Evolutionary conservation across 1,140 invertebrate genomes (phyloP).

Genomic region (Adoxophyes honmai): DNA sequence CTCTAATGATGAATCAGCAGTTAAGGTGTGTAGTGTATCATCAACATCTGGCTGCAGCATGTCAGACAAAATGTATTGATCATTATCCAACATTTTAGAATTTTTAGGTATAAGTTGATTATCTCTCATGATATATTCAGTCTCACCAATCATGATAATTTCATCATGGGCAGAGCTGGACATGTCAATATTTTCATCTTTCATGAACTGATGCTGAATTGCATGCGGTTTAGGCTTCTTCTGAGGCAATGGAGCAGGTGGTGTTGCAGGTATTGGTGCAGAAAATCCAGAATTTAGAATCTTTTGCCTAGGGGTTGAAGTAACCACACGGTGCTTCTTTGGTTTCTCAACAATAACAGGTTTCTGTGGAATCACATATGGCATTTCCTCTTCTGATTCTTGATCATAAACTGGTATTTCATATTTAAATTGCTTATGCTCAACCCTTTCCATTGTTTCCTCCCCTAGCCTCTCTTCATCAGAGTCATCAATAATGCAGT

Average conservation of each 20-base stretch:
- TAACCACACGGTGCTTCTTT: slow-evolving; percentile 33
- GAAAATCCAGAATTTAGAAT: slow-evolving; percentile 53
- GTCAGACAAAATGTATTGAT: slow-evolving; percentile 43
- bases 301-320: slow-evolving; percentile 42
- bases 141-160: slow-evolving; percentile 77
- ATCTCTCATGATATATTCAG: slow-evolving; percentile 73
- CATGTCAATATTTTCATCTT: slow-evolving; percentile 32
- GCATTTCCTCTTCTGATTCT: slow-evolving; percentile 56
- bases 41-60: slow-evolving; percentile 33
- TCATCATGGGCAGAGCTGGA: slow-evolving; percentile 65
- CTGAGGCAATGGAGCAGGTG: slow-evolving; percentile 13
- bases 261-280: slow-evolving; percentile 18
- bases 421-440: slow-evolving; percentile 50
- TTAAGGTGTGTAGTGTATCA: slow-evolving; percentile 27
- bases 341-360: slow-evolving; percentile 66
- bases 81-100: slow-evolving; percentile 25
- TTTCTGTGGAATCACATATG: slow-evolving; percentile 60
- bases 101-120: slow-evolving; percentile 53
- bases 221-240: slow-evolving; percentile 21
- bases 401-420: slow-evolving; percentile 50
- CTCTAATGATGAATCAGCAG: slow-evolving; percentile 40
- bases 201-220: slow-evolving; percentile 21
- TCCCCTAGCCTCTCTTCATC: slow-evolving; percentile 72
- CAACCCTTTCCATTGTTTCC: slow-evolving; percentile 28
- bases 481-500: slow-evolving; percentile 81